Base-by-base conservation (phyloP, 2,888 invertebrate species). In the Tiliacea citrago region DNA sequence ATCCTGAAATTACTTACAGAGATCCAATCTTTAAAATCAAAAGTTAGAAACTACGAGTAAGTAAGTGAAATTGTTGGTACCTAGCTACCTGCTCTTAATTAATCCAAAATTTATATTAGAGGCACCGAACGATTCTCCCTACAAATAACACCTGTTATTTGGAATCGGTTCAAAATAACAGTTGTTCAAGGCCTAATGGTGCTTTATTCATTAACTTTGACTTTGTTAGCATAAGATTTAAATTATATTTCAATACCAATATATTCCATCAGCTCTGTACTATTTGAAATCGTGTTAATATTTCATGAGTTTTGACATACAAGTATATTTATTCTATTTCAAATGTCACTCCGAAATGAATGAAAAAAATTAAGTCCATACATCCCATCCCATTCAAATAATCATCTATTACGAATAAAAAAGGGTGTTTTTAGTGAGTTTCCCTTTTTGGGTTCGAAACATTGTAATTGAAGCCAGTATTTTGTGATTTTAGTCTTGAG, bases 401-500 rank as follows among this genome's bases (percentile, higher is more conserved):
- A 51, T 81, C 42, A 51, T 81, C 45, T 55, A 75, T 61, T 67
- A 75, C 35, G 9, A 62, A 71, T 55, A 53, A 55, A 60, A 79
- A 81, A 77, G 39, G 21, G n/a, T 53, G 7, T 57, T 57, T 66
- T 57, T 49, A 53, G 61, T 55, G 42, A 68, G 58, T 9, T 70
- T 66, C 53, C 58, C 58, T 67, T 68, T 74, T 74, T 13, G n/a
- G 55, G 16, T 61, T 58, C 67, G 55, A 12, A 68, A 70, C 60
- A 75, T 73, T 74, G 65, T 68, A 73, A 70, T 73, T 70, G 70
- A 70, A 68, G 57, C 61, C 58, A 60, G 76, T 60, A 75, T 66
- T 76, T 51, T 49, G 55, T 66, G 55, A 74, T 58, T 60, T 57
- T 69, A 67, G 29, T 39, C 61, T 24, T 58, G 47, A 57, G 21